A percentile compares a stretch with the other conserved stretches of the same genome.
Conservation (phyloP, 2,888 invertebrate genomes). For the Lucinisca nassula region DNA sequence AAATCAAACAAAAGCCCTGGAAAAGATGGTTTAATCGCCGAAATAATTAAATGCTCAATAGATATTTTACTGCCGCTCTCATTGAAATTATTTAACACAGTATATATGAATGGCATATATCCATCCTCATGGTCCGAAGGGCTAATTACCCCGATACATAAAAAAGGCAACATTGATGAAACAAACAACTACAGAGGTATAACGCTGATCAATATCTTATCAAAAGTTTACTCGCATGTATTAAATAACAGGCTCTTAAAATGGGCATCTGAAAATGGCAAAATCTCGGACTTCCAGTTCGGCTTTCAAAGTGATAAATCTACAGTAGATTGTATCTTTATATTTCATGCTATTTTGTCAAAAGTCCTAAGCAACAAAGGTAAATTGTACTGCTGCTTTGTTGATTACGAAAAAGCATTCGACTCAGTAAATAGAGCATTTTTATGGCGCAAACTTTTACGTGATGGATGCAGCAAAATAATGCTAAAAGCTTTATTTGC, state of each 20-base stretch:
- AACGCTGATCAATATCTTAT: background rate
- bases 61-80: background rate
- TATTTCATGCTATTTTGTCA: background rate
- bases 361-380: background rate
- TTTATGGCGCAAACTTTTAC: conserved; percentile 13
- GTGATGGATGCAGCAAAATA: background rate
- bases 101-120: background rate
- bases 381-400: background rate
- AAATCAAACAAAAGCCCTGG: background rate
- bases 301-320: background rate
- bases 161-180: background rate
- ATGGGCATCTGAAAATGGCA: background rate
- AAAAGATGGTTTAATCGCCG: background rate
- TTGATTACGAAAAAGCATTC: background rate
- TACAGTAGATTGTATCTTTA: conserved; percentile 21
- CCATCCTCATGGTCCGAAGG: background rate
- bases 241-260: background rate
- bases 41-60: background rate
- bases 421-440: background rate
- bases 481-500: background rate
- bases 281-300: background rate
- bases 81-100: background rate
- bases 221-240: background rate
- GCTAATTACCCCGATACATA: background rate
- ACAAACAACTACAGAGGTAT: background rate